Evolutionary conservation across 2,113 vertebrate species (phyloP).

Genomic region (Saguinus midas): DNA sequence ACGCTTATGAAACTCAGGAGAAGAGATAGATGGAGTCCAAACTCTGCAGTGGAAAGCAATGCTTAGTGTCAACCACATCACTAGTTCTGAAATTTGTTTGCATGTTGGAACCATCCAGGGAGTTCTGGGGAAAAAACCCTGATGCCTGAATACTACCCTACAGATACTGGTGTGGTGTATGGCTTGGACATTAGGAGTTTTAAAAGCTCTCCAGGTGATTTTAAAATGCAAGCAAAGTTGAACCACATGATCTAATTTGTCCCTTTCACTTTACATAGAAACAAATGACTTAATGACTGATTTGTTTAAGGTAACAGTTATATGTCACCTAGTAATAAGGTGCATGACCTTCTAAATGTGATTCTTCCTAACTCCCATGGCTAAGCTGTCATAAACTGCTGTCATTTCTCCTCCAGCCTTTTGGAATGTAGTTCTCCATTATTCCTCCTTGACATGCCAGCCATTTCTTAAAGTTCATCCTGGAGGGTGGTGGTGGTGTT

Average conservation of each 20-base stretch:
- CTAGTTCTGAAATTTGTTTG: neutral
- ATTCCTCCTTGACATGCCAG: neutral
- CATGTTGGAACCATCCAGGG: neutral
- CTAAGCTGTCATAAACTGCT: neutral
- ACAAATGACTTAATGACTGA: neutral
- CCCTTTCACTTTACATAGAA: slow-evolving; percentile 12
- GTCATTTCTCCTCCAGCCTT: neutral
- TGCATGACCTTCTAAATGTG: neutral
- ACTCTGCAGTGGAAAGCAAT: neutral
- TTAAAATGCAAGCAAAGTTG: neutral
- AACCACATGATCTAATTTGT: neutral
- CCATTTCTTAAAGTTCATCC: neutral
- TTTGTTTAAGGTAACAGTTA: neutral
- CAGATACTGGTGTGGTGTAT: neutral
- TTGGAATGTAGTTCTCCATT: neutral
- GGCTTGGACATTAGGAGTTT: neutral
- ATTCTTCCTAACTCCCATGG: neutral
- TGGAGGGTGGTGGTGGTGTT: neutral
- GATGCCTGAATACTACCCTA: neutral
- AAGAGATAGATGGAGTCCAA: neutral
- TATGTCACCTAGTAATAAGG: neutral
- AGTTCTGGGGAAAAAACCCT: neutral
- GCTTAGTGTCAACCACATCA: neutral
- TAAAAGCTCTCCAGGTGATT: neutral
- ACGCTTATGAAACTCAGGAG: neutral